Evolutionary conservation across 2,888 invertebrate species (phyloP).

Genomic region (Epinotia bilunana): DNA sequence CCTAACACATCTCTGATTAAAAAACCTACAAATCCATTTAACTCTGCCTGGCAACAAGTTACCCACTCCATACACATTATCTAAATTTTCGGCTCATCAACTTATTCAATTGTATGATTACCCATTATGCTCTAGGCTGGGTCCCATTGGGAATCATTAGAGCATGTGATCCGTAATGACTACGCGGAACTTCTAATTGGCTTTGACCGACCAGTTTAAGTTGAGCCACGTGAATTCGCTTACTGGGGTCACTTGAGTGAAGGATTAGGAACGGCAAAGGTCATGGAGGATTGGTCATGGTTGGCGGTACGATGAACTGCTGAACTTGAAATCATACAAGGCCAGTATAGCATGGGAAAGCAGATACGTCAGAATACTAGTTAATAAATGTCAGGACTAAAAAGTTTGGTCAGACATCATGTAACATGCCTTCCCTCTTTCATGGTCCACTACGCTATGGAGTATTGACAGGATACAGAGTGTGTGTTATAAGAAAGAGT

Average conservation of each 20-base stretch:
- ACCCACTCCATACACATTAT: constrained; percentile 12
- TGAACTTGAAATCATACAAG: constrained; percentile 62
- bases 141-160: constrained; percentile 38
- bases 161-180: constrained; percentile 41
- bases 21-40: too few species aligned
- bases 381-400: too few species aligned
- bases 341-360: constrained; percentile 47
- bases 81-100: constrained; percentile 35
- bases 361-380: constrained; percentile 10
- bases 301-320: constrained; percentile 53
- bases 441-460: too few species aligned
- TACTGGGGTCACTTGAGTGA: background rate
- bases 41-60: constrained; percentile 13
- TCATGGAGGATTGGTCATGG: constrained; percentile 44
- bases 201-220: constrained; percentile 43
- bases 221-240: constrained; percentile 42
- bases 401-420: too few species aligned
- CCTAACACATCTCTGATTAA: background rate
- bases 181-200: constrained; percentile 51
- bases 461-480: too few species aligned
- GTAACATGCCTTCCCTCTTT: too few species aligned
- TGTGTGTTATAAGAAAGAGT: too few species aligned
- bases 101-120: constrained; percentile 31
- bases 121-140: constrained; percentile 35
- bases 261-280: constrained; percentile 27